Evolutionary conservation across 2,888 invertebrate genomes (phyloP).

Genomic region (Xestia sexstrigata): DNA sequence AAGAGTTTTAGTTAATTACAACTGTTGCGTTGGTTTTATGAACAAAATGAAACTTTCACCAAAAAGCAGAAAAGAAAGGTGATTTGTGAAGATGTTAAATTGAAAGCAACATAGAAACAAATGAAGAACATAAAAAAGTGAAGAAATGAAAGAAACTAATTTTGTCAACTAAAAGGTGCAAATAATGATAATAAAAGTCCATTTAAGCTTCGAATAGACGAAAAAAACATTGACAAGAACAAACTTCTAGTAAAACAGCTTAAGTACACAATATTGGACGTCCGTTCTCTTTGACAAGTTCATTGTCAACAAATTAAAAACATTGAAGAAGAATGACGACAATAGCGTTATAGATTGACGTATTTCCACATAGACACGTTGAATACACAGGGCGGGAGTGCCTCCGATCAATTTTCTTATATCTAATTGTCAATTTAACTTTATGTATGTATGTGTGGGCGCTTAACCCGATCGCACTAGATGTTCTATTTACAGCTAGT

Average conservation of each 20-base stretch:
- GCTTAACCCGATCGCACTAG: constrained; percentile 74
- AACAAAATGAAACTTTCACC: constrained; percentile 62
- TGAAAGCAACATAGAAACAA: constrained; percentile 59
- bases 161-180: constrained; percentile 28
- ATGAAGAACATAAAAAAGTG: constrained; percentile 54
- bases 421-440: constrained; percentile 62
- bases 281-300: constrained; percentile 52
- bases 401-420: constrained; percentile 47
- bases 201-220: not conserved
- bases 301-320: constrained; percentile 63
- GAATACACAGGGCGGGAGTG: constrained; percentile 19
- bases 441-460: constrained; percentile 62
- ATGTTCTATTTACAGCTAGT: constrained; percentile 82
- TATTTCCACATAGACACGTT: constrained; percentile 44
- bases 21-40: constrained; percentile 44
- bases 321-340: constrained; percentile 60
- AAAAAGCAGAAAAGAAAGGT: constrained; percentile 57
- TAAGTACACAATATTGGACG: constrained; percentile 42
- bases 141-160: constrained; percentile 46
- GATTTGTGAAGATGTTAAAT: constrained; percentile 60
- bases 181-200: constrained; percentile 7
- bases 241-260: constrained; percentile 36
- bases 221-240: constrained; percentile 18
- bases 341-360: constrained; percentile 53
- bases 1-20: constrained; percentile 50